Conservation (phyloP, 2,888 invertebrate genomes). For the Caenorhabditis auriculariae region DNA sequence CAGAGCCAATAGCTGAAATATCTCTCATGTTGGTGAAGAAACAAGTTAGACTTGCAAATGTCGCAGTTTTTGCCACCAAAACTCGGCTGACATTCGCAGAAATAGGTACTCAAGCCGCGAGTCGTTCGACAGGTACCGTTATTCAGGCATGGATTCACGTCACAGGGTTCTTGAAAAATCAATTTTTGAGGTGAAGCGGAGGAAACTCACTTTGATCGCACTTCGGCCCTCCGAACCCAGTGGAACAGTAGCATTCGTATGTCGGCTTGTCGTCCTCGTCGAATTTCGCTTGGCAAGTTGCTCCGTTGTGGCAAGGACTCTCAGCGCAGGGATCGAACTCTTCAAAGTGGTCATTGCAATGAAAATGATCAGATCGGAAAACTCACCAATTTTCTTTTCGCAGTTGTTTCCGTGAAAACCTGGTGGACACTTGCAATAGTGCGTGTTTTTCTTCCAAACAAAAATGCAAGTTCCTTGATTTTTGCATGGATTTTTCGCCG, state of each 20-base stretch:
- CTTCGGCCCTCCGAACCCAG: constrained; percentile 52
- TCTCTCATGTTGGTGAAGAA: not conserved
- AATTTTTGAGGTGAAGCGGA: not conserved
- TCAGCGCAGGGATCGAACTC: constrained; percentile 54
- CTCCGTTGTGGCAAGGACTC: constrained; percentile 58
- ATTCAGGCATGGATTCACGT: constrained; percentile 57
- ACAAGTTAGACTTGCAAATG: constrained; percentile 38
- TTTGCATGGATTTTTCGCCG: constrained; percentile 52
- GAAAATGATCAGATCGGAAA: not conserved
- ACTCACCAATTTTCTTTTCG: constrained; percentile 49
- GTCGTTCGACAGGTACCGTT: constrained; percentile 61
- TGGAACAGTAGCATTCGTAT: constrained; percentile 57
- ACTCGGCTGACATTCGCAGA: constrained; percentile 54
- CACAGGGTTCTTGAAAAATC: constrained; percentile 29
- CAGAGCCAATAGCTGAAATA: constrained; percentile 39
- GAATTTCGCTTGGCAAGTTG: constrained; percentile 46
- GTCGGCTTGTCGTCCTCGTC: constrained; percentile 37
- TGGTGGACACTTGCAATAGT: constrained; percentile 53
- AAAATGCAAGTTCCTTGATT: constrained; percentile 59
- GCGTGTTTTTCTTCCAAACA: constrained; percentile 45
- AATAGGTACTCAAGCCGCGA: constrained; percentile 47
- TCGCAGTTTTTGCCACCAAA: constrained; percentile 59
- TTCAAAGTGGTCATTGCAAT: constrained; percentile 7
- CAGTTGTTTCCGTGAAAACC: constrained; percentile 57
- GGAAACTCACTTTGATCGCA: constrained; percentile 52